These are phyloP conservation scores for Isichthys henryi DNA, from an alignment of 2,113 vertebrate genomes.

Conservation along the genomic window DNA sequence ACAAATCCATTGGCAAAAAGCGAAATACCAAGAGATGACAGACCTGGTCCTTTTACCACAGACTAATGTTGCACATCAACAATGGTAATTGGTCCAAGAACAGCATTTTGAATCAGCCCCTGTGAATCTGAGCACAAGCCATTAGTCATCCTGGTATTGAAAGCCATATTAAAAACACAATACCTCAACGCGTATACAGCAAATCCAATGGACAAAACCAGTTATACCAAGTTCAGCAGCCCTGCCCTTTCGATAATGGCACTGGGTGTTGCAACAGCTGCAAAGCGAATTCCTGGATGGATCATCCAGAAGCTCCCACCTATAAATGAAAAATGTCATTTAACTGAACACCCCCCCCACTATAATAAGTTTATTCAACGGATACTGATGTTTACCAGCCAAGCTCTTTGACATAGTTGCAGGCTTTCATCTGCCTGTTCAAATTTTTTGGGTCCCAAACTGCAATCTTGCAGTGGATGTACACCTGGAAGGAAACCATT, in stretches of 20 bases:
- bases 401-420: conserved; percentile 50
- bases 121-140: conserved; percentile 19
- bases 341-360: not conserved
- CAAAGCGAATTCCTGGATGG: conserved; percentile 27
- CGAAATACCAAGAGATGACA: not conserved
- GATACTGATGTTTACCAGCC: conserved; percentile 39
- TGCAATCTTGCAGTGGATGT: conserved; percentile 58
- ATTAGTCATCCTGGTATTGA: not conserved
- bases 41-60: not conserved
- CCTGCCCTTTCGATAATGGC: not conserved
- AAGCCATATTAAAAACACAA: not conserved
- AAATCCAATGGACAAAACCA: conserved; percentile 6
- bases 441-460: conserved; percentile 57
- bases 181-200: not conserved
- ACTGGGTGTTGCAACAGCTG: conserved; percentile 33
- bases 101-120: conserved; percentile 28
- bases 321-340: not conserved
- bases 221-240: not conserved
- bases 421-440: conserved; percentile 55
- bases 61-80: not conserved
- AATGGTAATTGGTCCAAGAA: conserved; percentile 51
- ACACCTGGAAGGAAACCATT: conserved; percentile 48
- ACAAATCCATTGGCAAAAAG: not conserved
- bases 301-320: conserved; percentile 41
- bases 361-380: not conserved